A percentile compares a stretch with the other conserved stretches of the same genome.
phyloP scores from a whole-genome alignment of 2,888 invertebrate species.

The Teleiodes luculella region DNA sequence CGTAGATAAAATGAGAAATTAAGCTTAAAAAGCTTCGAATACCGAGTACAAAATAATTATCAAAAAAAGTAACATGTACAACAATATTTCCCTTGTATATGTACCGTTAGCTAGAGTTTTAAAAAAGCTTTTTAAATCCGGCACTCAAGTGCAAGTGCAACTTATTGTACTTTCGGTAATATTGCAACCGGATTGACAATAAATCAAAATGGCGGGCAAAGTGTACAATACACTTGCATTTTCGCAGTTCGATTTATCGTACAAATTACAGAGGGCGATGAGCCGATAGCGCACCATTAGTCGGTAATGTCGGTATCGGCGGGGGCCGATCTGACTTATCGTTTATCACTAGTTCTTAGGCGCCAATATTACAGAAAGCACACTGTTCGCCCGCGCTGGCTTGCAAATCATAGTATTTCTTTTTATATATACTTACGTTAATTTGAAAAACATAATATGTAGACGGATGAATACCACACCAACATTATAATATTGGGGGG shows the following conservation, averaged over 20 bases:
- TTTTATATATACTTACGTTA: background rate
- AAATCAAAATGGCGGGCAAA: slow-evolving; percentile 12
- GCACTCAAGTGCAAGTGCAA: too few species aligned
- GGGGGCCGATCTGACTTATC: slow-evolving; percentile 27
- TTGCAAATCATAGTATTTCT: background rate
- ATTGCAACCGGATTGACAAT: background rate
- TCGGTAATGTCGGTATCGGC: slow-evolving; percentile 25
- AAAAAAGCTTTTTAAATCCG: too few species aligned
- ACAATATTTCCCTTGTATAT: too few species aligned
- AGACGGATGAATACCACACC: too few species aligned
- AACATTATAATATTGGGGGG: too few species aligned
- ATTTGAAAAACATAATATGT: too few species aligned
- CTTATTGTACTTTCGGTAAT: background rate
- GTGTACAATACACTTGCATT: slow-evolving; percentile 29
- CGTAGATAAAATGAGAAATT: too few species aligned
- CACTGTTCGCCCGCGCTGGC: too few species aligned
- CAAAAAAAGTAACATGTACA: too few species aligned
- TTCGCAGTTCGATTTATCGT: slow-evolving; percentile 29
- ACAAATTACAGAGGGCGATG: slow-evolving; percentile 26
- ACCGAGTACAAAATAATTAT: too few species aligned
- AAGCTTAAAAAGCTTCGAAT: too few species aligned
- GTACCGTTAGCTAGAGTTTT: too few species aligned
- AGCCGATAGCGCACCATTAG: slow-evolving; percentile 24
- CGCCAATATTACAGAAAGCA: background rate
- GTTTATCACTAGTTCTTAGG: slow-evolving; percentile 25